Percentiles rank a stretch among this genome's conserved stretches.
Evolutionary conservation across 1,140 invertebrate genomes (phyloP).

Genomic region (Megathymus violae): DNA sequence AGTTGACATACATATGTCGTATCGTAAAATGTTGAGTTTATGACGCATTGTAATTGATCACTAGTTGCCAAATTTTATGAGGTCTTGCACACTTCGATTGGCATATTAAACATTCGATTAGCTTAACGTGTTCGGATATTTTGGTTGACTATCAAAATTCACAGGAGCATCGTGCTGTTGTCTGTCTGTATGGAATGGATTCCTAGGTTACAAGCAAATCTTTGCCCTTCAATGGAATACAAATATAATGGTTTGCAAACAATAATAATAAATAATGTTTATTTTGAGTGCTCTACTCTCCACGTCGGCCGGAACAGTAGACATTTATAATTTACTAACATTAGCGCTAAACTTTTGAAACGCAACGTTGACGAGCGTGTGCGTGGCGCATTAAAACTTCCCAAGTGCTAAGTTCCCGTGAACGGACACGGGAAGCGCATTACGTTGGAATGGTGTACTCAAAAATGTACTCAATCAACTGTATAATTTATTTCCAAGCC

Average conservation of each 20-base stretch:
- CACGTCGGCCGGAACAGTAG: background rate
- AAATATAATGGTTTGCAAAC: background rate
- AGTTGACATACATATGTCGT: no score
- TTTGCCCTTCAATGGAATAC: background rate
- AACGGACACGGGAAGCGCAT: constrained; percentile 61
- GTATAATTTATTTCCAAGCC: constrained; percentile 24
- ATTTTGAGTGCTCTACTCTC: background rate
- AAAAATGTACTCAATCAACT: constrained; percentile 35
- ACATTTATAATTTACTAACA: constrained; percentile 26
- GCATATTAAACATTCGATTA: no score
- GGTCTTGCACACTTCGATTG: no score
- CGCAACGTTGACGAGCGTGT: constrained; percentile 39
- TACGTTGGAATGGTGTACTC: constrained; percentile 56
- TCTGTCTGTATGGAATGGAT: no score
- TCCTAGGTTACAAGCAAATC: no score
- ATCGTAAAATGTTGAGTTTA: no score
- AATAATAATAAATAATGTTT: background rate
- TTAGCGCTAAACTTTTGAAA: constrained; percentile 50
- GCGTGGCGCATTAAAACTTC: constrained; percentile 67
- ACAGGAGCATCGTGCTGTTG: no score
- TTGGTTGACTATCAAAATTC: no score
- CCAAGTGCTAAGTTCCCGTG: constrained; percentile 50
- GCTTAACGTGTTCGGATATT: no score
- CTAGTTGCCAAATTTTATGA: no score
- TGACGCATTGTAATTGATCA: no score